A percentile compares a stretch with the other conserved stretches of the same genome.
These are phyloP conservation scores for Odontamblyopus lacepedii DNA, from an alignment of 2,797 vertebrate species.

Conservation along the genomic window DNA sequence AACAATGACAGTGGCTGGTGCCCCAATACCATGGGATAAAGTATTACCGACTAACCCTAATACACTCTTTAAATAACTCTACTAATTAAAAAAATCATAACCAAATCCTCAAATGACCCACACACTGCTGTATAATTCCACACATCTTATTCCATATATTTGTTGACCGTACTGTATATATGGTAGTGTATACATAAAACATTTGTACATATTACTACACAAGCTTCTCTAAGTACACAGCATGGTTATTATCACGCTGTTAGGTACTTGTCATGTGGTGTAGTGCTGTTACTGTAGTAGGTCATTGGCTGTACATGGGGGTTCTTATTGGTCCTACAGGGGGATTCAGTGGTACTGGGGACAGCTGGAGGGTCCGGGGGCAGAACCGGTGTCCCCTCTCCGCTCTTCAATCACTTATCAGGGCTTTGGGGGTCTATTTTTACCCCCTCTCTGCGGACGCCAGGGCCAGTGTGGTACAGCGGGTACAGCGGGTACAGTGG, in stretches of 20 bases:
- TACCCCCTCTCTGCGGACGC: constrained; percentile 46
- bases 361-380: constrained; percentile 64
- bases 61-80: too few species aligned
- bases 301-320: constrained; percentile 11
- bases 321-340: constrained; percentile 61
- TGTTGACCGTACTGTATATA: too few species aligned
- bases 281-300: neutral
- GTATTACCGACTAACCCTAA: too few species aligned
- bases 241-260: neutral
- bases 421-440: constrained; percentile 75
- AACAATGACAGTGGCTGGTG: too few species aligned
- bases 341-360: constrained; percentile 56
- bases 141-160: too few species aligned
- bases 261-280: constrained; percentile 33
- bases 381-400: constrained; percentile 61
- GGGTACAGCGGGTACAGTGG: constrained; percentile 18
- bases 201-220: neutral
- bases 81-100: too few species aligned
- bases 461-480: constrained; percentile 38
- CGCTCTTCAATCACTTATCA: constrained; percentile 63
- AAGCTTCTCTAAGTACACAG: neutral
- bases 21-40: too few species aligned
- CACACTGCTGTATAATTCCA: too few species aligned
- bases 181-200: too few species aligned
- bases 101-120: too few species aligned